Evolutionary conservation across 2,888 invertebrate genomes (phyloP).

Genomic region (Acleris literana): DNA sequence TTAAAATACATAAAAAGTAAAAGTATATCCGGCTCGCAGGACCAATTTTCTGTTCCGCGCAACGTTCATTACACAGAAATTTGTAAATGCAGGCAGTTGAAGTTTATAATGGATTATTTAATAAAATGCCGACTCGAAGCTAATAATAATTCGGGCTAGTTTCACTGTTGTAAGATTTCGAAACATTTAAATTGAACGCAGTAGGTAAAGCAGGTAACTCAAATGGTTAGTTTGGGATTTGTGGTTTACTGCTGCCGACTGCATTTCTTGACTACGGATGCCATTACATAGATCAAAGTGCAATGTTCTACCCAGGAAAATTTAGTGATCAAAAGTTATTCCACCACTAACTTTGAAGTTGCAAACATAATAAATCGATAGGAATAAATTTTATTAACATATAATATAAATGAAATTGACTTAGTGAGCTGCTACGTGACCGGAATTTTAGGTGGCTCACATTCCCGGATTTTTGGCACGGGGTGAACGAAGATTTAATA

Average conservation of each 20-base stretch:
- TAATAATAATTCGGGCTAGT: too few species aligned
- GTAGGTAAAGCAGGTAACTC: too few species aligned
- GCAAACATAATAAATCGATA: constrained; percentile 18
- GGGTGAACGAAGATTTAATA: constrained; percentile 33
- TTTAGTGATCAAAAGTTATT: too few species aligned
- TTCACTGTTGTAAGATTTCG: too few species aligned
- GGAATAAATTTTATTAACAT: constrained; percentile 28
- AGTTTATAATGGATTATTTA: too few species aligned
- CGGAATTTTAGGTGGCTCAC: constrained; percentile 21
- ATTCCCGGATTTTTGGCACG: constrained; percentile 32
- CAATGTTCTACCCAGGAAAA: too few species aligned
- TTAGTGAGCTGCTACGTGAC: constrained; percentile 34
- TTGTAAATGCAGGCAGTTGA: neutral
- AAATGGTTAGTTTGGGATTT: too few species aligned
- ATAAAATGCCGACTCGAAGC: too few species aligned
- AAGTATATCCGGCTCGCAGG: neutral
- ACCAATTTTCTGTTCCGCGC: neutral
- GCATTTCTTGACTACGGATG: too few species aligned
- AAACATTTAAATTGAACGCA: too few species aligned
- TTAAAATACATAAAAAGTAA: constrained; percentile 1
- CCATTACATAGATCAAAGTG: too few species aligned
- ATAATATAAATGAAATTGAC: constrained; percentile 34
- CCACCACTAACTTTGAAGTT: constrained; percentile 7
- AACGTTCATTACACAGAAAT: neutral
- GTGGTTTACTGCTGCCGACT: too few species aligned